These are phyloP conservation scores for Euura lappo DNA, from an alignment of 1,140 invertebrate species.

Conservation along the genomic window DNA sequence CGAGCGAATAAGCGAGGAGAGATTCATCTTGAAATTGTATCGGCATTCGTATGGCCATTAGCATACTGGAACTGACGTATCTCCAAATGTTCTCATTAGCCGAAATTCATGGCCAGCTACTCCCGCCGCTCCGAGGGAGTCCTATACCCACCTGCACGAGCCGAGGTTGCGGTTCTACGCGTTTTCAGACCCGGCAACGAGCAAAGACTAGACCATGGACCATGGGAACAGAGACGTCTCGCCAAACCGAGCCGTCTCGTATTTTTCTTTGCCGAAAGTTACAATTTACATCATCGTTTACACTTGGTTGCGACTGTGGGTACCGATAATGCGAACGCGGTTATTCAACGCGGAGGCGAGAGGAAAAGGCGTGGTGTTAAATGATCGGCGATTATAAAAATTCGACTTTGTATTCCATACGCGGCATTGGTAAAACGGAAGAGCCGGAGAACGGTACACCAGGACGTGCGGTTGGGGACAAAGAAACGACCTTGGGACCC, in stretches of 20 bases:
- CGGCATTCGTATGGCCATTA: slow-evolving; percentile 63
- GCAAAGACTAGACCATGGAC: no score
- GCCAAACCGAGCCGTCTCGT: no score
- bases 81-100: slow-evolving; percentile 63
- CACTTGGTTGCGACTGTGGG: no score
- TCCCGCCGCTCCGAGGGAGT: slow-evolving; percentile 29
- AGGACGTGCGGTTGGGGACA: not conserved
- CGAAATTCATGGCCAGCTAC: slow-evolving; percentile 62
- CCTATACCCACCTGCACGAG: no score
- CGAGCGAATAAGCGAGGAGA: slow-evolving; percentile 37
- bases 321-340: not conserved
- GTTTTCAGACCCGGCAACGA: no score
- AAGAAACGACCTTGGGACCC: not conserved
- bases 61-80: slow-evolving; percentile 63
- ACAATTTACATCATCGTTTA: no score
- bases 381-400: not conserved
- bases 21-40: slow-evolving; percentile 63
- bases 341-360: not conserved
- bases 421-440: not conserved
- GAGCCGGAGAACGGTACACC: not conserved
- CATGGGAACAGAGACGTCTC: no score
- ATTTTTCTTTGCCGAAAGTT: no score
- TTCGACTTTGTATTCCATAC: not conserved
- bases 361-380: not conserved
- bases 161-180: no score